phyloP scores from a whole-genome alignment of 2,888 invertebrate genomes.

The Machimus rusticus region DNA sequence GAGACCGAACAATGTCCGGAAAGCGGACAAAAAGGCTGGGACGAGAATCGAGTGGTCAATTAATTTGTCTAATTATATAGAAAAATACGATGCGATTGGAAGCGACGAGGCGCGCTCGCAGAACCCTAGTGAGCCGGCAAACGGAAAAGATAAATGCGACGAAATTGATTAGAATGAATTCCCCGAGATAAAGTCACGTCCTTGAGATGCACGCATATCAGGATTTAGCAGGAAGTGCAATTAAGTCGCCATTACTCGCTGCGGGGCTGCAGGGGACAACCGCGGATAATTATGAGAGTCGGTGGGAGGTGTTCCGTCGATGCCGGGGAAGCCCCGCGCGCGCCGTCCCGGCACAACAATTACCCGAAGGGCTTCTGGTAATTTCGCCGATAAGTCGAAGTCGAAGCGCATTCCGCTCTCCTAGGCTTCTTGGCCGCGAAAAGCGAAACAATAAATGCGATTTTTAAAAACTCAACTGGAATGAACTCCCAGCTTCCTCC shows the following conservation, averaged over 20 bases:
- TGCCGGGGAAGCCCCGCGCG: not conserved
- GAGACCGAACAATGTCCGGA: not conserved
- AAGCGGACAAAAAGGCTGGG: not conserved
- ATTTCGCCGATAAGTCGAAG: constrained; percentile 9
- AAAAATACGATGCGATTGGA: not conserved
- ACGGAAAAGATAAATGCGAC: not conserved
- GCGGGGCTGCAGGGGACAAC: not conserved
- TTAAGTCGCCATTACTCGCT: constrained; percentile 2
- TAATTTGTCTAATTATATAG: constrained; percentile 33
- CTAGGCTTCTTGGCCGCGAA: not conserved
- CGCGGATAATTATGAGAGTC: constrained; percentile 13
- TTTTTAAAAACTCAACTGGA: not conserved
- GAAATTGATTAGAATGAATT: constrained; percentile 25
- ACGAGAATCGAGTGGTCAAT: not conserved
- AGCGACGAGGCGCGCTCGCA: not conserved
- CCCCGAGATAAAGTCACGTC: constrained; percentile 10
- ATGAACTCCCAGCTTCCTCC: constrained; percentile 4
- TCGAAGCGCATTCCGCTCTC: constrained; percentile 7
- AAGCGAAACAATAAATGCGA: constrained; percentile 30
- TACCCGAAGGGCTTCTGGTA: constrained; percentile 16
- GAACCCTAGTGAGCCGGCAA: not conserved
- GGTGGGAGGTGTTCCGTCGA: constrained; percentile 5
- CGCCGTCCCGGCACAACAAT: not conserved
- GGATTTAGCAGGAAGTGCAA: constrained; percentile 25
- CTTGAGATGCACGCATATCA: constrained; percentile 15